Evolutionary conservation across 2,888 invertebrate genomes (phyloP), one percentile per base, ranked within the genome.

Genomic region (Xestia c-nigrum): DNA sequence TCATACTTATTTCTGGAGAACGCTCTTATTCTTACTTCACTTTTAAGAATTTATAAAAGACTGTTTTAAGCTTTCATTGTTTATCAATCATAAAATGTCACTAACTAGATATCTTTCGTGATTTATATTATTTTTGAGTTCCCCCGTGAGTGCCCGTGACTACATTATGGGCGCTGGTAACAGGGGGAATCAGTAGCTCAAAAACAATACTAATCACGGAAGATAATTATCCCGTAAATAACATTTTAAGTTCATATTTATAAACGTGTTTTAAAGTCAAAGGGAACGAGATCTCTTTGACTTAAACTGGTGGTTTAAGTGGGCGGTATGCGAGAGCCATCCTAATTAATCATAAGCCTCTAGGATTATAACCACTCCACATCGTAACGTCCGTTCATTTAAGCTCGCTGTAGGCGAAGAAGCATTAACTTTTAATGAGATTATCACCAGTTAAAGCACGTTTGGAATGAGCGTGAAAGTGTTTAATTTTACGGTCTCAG

Each of bases 321-420:
- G 80, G 74, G 46, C 47, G 80, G 74, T 57, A 76, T 55, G 57
- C 40, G 43, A 67, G 24, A 16, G 31, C 24, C 52, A 21, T 40
- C 59, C 46, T 68, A 82, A 87, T 83, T 81, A 83, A 85, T 77
- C 64, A 72, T 65, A 67, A 57, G 59, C 38, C 40, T 50, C 64
- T 57, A 67, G 71, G 61, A 79, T 64, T 74, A 81, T 86, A 70
- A 86, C 74, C 67, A 74, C 67, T 83, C 63, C n/a, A 78, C 63
- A 74, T 77, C 73, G 46, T 66, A 81, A 80, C 81, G 78, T 85
- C 78, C 81, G 81, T 55, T 74, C 67, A 31, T 31, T 31, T 61
- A 74, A 78, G 64, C 70, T 63, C 64, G 43, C 31, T 61, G 46
- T 70, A 61, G 40, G 50, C 57, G 14, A 24, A 61, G 43, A 55